Evolutionary conservation across 2,113 vertebrate species (phyloP), one percentile per base, ranked within the genome.

Genomic region (Peucedramus taeniatus): DNA sequence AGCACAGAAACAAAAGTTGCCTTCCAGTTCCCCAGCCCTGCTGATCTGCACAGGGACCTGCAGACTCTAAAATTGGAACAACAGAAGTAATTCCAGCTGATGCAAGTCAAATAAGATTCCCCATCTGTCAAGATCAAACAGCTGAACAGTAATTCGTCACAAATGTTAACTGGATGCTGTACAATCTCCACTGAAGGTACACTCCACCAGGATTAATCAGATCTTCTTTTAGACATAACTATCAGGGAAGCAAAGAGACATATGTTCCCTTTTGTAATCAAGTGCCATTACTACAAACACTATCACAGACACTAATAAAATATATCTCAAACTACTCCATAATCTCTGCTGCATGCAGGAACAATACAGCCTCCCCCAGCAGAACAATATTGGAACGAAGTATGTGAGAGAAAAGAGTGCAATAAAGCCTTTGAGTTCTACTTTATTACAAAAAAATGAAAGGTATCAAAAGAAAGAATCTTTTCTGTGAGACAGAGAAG

Each of bases 31-130:
- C 69, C 54, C 10, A 27, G 33, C 12, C 63, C 16, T 31, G 30
- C 88, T 27, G 65, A 87, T 90, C 90, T 45, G 40, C 70, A n/a
- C 0, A 0, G 70, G 49, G 85, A 94, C 91, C 94, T 45, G 66
- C 7, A 7, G 79, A 8, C 56, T 74, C 64, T 27, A 59, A 88
- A 88, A 80, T 0, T 54, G 57, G 63, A 95, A 74, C 91, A 74
- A 91, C 65, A 71, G 3, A 89, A 93, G 93, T 90, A 84, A 96
- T 90, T 96, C 88, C 90, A 91, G 87, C 68, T 81, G 91, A 95
- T 97, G 87, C 82, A 83, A 93, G 64, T 68, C 53, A 94, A 74
- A 47, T 85, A 65, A 91, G 91, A 70, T 56, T 76, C 85, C 77
- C 90, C 84, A 89, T 93, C 88, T 96, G 90, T 81, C 83, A 76